Evolutionary conservation across 2,797 vertebrate species (phyloP).

Genomic region (Alectoris magna): DNA sequence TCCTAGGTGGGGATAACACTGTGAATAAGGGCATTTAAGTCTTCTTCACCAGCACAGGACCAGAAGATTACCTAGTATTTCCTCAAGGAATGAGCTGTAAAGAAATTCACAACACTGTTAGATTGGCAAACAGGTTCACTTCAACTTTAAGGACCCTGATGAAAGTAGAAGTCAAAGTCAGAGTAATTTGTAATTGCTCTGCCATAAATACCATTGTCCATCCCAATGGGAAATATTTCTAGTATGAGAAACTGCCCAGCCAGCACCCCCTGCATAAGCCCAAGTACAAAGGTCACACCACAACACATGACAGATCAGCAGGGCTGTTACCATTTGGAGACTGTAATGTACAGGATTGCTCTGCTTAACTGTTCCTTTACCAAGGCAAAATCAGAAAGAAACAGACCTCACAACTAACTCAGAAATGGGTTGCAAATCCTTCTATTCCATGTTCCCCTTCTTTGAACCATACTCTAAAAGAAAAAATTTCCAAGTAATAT

Average conservation of each 20-base stretch:
- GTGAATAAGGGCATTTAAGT: not conserved
- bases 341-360: not conserved
- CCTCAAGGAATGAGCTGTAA: not conserved
- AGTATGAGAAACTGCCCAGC: not conserved
- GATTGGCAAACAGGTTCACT: not conserved
- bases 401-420: not conserved
- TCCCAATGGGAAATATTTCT: not conserved
- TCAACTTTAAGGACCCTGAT: not conserved
- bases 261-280: not conserved
- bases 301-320: not conserved
- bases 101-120: not conserved
- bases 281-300: conserved; percentile 20
- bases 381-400: not conserved
- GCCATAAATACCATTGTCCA: not conserved
- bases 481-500: not conserved
- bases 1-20: not conserved
- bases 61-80: not conserved
- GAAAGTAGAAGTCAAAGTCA: not conserved
- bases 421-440: not conserved
- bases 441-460: not conserved
- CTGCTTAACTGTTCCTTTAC: not conserved
- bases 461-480: not conserved
- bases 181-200: not conserved
- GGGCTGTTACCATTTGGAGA: not conserved
- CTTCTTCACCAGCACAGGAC: not conserved